Evolutionary conservation across 2,797 vertebrate species (phyloP), one percentile per base, ranked within the genome.

Genomic region (Gila robusta): DNA sequence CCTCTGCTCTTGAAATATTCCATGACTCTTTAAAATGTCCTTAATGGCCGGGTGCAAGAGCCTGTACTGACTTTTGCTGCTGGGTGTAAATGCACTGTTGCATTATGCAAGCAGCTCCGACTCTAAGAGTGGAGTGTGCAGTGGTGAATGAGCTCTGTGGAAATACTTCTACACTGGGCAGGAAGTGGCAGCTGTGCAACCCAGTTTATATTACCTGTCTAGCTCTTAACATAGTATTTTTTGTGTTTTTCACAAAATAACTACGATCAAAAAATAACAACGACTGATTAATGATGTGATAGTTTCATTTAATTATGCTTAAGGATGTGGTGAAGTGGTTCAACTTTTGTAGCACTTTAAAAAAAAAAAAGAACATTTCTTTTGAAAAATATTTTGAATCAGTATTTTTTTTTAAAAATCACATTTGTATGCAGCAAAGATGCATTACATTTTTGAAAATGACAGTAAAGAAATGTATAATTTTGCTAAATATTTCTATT

Each of bases 41-140:
- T 62, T n/a, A 72, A 72, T 37, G 66, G 32, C 44, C 1, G 21
- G 28, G 12, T 66, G 10, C 39, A 70, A 81, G 47, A 78, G 62
- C 47, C 19, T 62, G 35, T 1, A 7, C 49, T 72, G 52, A 26
- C 26, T 44, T 44, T 54, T 59, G 62, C 35, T 59, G 59, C 41
- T 26, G 72, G 21, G 21, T 76, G 70, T 74, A 84, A 84, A 78
- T 78, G 73, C 35, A 59, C n/a, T n/a, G 37, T 79, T 85, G 52
- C 83, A 85, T 85, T 79, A 85, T 85, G 52, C 52, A 85, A 41
- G 28, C 41, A 37, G 5, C 41, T 59, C 37, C 78, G 17, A 12
- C 19, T 69, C 11, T 17, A 49, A n/a, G 44, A 21, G 72, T 37
- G 21, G 11, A 37, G 82, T 76, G 39, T 66, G 14, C 26, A 47